phyloP scores from a whole-genome alignment of 92 coral and sea anemone genomes.

The Siderastrea siderea region DNA sequence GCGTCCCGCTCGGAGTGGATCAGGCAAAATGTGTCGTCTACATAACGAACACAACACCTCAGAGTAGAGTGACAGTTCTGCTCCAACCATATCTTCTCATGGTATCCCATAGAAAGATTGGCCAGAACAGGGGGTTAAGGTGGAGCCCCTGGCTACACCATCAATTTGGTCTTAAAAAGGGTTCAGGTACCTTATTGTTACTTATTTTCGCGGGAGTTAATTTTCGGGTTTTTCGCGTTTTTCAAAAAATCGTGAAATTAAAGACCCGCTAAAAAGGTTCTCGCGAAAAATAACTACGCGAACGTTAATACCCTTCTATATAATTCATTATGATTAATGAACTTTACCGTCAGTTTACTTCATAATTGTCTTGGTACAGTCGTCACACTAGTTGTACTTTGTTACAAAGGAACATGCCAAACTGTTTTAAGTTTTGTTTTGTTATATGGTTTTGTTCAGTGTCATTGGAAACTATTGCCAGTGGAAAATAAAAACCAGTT shows the following conservation, averaged over 20 bases:
- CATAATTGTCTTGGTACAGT: no score
- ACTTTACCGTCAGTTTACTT: no score
- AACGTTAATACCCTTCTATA: no score
- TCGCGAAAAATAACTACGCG: no score
- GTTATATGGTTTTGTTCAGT: neutral
- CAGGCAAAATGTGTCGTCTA: constrained; percentile 22
- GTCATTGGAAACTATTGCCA: neutral
- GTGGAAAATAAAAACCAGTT: neutral
- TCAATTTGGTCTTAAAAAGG: constrained; percentile 24
- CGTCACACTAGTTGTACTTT: neutral
- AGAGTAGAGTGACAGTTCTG: neutral
- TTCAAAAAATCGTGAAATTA: no score
- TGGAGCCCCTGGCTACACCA: constrained; percentile 25
- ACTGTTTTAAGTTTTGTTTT: neutral
- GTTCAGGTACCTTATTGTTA: no score
- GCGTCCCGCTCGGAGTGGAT: constrained; percentile 11
- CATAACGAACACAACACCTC: constrained; percentile 2
- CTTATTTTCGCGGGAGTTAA: no score
- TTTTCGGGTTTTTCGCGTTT: no score
- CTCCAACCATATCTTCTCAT: constrained; percentile 31
- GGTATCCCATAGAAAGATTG: constrained; percentile 45
- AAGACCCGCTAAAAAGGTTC: no score
- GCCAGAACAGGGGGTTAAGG: constrained; percentile 13
- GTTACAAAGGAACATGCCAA: neutral
- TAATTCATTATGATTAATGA: no score